phyloP scores from a whole-genome alignment of 53 echinoderm and acorn worm genomes.

The Mesocentrotus franciscanus region DNA sequence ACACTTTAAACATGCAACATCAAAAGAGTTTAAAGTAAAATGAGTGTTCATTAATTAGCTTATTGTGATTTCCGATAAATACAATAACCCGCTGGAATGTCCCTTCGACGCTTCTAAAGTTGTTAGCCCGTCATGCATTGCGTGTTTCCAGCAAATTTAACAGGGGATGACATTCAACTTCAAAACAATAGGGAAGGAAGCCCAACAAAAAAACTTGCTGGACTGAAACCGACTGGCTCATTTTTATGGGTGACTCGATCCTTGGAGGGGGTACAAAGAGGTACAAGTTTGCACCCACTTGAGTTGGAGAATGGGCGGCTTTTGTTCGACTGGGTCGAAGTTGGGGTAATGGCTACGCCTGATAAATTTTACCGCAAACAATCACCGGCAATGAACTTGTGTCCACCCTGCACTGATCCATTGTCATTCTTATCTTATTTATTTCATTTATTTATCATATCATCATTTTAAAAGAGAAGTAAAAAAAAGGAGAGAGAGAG shows the following conservation, averaged over 20 bases:
- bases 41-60: background rate
- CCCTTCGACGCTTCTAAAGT: background rate
- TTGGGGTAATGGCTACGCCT: background rate
- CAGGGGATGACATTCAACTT: background rate
- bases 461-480: background rate
- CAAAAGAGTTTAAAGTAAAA: no score
- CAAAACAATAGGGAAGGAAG: background rate
- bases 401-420: background rate
- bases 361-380: background rate
- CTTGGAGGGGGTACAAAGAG: background rate
- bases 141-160: background rate
- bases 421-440: background rate
- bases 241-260: background rate
- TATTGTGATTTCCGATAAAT: background rate
- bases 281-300: constrained; percentile 6
- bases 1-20: no score
- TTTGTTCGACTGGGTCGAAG: constrained; percentile 10
- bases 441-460: no score
- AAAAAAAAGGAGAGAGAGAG: background rate
- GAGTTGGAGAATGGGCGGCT: background rate
- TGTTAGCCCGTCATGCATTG: background rate
- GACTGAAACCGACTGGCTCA: background rate
- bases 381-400: constrained; percentile 25
- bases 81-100: background rate
- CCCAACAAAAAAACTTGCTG: background rate